Percentiles rank a stretch among this genome's conserved stretches.
These are phyloP conservation scores for Hipposideros larvatus DNA, from an alignment of 2,797 vertebrate species.

Conservation along the genomic window DNA sequence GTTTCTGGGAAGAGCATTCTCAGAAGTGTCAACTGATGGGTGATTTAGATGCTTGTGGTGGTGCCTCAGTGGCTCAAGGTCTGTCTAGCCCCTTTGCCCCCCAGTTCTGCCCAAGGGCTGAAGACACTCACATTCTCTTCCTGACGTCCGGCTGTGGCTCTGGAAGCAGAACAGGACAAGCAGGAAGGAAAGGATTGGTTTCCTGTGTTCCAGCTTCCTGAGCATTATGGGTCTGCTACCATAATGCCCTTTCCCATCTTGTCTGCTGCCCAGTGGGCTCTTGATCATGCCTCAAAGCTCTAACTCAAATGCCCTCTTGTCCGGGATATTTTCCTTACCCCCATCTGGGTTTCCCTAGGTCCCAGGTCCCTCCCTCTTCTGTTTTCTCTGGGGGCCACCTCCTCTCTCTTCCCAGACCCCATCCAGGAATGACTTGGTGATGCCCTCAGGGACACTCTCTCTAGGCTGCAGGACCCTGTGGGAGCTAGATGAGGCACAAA, in stretches of 20 bases:
- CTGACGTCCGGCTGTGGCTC: constrained; percentile 83
- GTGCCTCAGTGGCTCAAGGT: not conserved
- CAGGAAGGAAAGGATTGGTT: not conserved
- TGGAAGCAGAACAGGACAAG: constrained; percentile 66
- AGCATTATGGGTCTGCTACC: not conserved
- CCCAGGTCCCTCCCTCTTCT: not conserved
- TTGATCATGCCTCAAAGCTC: not conserved
- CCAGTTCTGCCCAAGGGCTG: not conserved
- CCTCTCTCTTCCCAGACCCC: not conserved
- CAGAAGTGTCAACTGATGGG: not conserved
- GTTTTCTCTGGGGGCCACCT: not conserved
- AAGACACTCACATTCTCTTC: constrained; percentile 87
- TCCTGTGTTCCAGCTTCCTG: not conserved
- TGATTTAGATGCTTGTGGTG: not conserved
- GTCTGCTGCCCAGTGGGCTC: not conserved
- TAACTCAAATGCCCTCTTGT: not conserved
- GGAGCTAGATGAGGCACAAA: not conserved
- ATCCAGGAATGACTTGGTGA: not conserved
- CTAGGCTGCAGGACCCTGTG: not conserved
- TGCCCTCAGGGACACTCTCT: not conserved
- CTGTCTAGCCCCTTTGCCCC: not conserved
- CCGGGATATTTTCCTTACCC: not conserved
- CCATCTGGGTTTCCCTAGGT: not conserved
- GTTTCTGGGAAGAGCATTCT: not conserved
- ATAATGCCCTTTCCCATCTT: not conserved